A percentile compares a stretch with the other conserved stretches of the same genome.
Conservation (phyloP, 2,797 vertebrate species). For the Semotilus atromaculatus region DNA sequence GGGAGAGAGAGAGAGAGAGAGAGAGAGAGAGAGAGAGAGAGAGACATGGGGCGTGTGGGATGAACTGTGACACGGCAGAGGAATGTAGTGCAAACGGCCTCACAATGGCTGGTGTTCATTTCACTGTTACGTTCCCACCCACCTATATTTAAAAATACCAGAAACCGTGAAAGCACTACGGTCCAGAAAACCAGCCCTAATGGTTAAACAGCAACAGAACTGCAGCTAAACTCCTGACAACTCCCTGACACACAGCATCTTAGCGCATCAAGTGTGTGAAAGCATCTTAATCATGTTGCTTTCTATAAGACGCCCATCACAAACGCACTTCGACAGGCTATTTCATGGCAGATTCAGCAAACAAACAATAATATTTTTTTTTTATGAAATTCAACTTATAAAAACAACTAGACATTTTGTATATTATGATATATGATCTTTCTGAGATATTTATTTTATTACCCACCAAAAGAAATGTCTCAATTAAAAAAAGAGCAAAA, state of each 20-base stretch:
- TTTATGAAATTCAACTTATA: not conserved
- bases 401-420: too few species aligned
- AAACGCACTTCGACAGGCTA: not conserved
- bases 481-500: not conserved
- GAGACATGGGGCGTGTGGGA: not conserved
- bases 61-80: slow-evolving; percentile 20
- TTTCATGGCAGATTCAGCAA: not conserved
- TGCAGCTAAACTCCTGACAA: not conserved
- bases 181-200: not conserved
- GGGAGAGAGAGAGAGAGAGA: not conserved
- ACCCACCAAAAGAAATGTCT: not conserved
- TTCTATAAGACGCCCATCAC: not conserved
- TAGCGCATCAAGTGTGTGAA: not conserved
- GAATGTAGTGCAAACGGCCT: slow-evolving; percentile 10
- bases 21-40: not conserved
- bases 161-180: slow-evolving; percentile 17
- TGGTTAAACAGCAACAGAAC: not conserved
- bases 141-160: slow-evolving; percentile 47
- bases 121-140: slow-evolving; percentile 29
- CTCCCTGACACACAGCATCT: not conserved
- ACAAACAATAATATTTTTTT: not conserved
- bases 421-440: not conserved
- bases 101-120: slow-evolving; percentile 46
- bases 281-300: not conserved
- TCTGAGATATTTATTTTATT: not conserved